Base-by-base conservation (phyloP, 2,113 vertebrate genomes). In the Toxostoma redivivum region DNA sequence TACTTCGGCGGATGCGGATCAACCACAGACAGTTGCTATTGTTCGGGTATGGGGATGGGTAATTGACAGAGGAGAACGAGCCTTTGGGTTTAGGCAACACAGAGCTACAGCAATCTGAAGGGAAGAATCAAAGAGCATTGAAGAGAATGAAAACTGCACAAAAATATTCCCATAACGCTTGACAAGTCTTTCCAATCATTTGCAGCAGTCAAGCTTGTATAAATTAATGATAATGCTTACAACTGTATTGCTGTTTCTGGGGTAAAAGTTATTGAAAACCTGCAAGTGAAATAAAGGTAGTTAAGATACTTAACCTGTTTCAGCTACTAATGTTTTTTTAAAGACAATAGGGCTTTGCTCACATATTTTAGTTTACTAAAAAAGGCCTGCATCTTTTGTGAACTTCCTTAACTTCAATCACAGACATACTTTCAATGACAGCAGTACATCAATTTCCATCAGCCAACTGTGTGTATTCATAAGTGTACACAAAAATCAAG, bases 11-110 rank as follows among this genome's bases (percentile, higher is more conserved):
- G 69, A 79, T 77, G 48, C 94, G 96, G 58, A 97, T 96, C 78
- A 98, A 15, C 97, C 97, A 97, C 15, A 97, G 78, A 72, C 97
- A 97, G 78, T 88, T 94, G 88, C 90, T 94, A 1, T 97, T 96
- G 67, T 94, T 94, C 0, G 89, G 95, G 45, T 97, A 97, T 27
- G 86, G 71, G 23, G 71, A 94, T 45, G 97, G 96, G 70, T 97
- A 91, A 72, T 94, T 95, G 62, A 76, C 35, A 51, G 96, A 97
- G 35, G 80, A 96, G 88, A 98, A 96, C 0, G 58, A 96, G 33
- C 96, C 97, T 65, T 70, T 92, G 88, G 88, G 35, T 72, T 90
- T 94, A 71, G 81, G 76, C 58, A 98, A 48, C 60, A 98, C 95
- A 37, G 58, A 94, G 51, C 97, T 97, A 56, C 97, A 97, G 65